Evolutionary conservation across 2,797 vertebrate genomes (phyloP).

Genomic region (Nothura maculosa): DNA sequence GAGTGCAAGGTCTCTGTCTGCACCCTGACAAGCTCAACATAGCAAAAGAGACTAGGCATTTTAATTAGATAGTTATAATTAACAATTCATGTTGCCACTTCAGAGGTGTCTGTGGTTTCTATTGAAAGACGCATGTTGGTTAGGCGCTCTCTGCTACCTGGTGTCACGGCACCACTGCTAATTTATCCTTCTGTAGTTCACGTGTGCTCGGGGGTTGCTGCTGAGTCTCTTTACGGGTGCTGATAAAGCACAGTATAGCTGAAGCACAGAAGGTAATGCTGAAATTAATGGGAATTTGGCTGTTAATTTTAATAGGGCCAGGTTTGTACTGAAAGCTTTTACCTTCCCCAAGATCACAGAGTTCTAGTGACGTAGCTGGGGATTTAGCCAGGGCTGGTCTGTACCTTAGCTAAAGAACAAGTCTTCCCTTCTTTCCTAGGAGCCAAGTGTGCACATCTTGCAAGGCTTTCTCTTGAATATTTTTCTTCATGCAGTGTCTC

Average conservation of each 20-base stretch:
- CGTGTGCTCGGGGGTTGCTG: background rate
- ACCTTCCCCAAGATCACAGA: background rate
- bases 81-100: background rate
- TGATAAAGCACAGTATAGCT: background rate
- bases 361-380: background rate
- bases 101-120: background rate
- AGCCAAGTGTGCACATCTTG: background rate
- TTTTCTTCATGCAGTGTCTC: background rate
- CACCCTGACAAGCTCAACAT: background rate
- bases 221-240: background rate
- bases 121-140: fast-evolving
- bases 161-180: background rate
- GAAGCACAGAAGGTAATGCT: background rate
- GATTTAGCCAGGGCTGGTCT: background rate
- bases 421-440: background rate
- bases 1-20: background rate
- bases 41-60: background rate
- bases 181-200: background rate
- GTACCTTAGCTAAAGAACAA: background rate
- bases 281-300: background rate
- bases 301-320: background rate
- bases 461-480: background rate
- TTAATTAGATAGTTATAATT: background rate
- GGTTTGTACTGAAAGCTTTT: background rate
- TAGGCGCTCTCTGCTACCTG: background rate